Evolutionary conservation across 2,888 invertebrate genomes (phyloP).

Genomic region (Perithous albicinctus): DNA sequence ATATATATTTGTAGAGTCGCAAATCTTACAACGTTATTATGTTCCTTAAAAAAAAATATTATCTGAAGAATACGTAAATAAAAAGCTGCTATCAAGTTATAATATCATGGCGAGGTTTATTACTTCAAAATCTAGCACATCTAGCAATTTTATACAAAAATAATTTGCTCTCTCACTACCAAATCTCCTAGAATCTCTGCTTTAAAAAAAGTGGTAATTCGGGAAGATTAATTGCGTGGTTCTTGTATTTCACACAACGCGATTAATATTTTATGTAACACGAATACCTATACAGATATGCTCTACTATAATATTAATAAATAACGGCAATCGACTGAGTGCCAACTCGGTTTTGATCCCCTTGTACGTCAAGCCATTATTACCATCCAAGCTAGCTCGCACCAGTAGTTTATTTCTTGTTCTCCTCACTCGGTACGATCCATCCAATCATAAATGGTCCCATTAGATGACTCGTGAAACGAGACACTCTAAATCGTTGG

Average conservation of each 20-base stretch:
- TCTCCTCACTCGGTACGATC: constrained; percentile 11
- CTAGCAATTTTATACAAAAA: too few relatives aligned
- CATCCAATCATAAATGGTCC: constrained; percentile 50
- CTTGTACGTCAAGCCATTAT: constrained; percentile 41
- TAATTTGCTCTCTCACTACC: too few relatives aligned
- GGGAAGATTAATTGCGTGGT: too few relatives aligned
- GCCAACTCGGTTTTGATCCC: constrained; percentile 40
- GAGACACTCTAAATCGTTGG: constrained; percentile 52
- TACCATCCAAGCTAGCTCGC: constrained; percentile 4
- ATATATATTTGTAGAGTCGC: too few relatives aligned
- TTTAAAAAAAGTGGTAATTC: too few relatives aligned
- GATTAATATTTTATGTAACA: background rate
- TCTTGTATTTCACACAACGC: background rate
- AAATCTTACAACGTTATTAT: too few relatives aligned
- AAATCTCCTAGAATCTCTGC: too few relatives aligned
- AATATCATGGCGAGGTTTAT: too few relatives aligned
- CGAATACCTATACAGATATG: background rate
- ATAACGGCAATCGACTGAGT: constrained; percentile 40
- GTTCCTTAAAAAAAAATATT: too few relatives aligned
- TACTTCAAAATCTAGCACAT: too few relatives aligned
- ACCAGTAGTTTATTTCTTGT: constrained; percentile 20
- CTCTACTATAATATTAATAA: constrained; percentile 16
- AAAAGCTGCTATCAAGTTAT: too few relatives aligned
- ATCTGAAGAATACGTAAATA: too few relatives aligned
- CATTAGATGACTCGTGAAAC: constrained; percentile 59